Conservation (phyloP, 2,797 vertebrate species). For the Diplodus puntazzo region DNA sequence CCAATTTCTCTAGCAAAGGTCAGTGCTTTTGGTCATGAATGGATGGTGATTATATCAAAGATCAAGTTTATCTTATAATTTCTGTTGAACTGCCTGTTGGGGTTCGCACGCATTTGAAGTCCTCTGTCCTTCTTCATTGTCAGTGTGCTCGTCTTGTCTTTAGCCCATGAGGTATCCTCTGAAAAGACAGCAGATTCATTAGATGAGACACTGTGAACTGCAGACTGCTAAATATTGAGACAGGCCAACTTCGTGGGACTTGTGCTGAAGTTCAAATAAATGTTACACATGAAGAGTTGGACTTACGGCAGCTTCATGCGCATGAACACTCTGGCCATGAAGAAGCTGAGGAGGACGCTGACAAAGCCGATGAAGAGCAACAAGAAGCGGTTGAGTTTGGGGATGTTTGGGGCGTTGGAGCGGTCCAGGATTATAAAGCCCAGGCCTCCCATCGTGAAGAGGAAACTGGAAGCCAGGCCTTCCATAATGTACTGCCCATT, state of each 20-base stretch:
- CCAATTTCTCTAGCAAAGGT: constrained; percentile 40
- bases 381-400: constrained; percentile 98
- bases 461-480: constrained; percentile 97
- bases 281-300: background rate
- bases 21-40: constrained; percentile 59
- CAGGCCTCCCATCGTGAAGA: constrained; percentile 99
- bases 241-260: too few relatives aligned
- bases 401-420: constrained; percentile 98
- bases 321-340: constrained; percentile 99
- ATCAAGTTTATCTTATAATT: constrained; percentile 25
- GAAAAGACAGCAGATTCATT: constrained; percentile 58
- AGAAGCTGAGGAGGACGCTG: constrained; percentile 98
- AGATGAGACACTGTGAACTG: constrained; percentile 6
- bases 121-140: constrained; percentile 24
- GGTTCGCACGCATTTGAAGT: background rate
- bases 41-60: constrained; percentile 31
- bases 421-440: constrained; percentile 99
- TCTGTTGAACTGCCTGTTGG: constrained; percentile 18
- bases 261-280: background rate
- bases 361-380: constrained; percentile 98
- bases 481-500: constrained; percentile 99
- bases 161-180: constrained; percentile 99
- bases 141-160: constrained; percentile 28
- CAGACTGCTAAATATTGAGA: background rate
- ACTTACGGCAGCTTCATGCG: constrained; percentile 99